A percentile compares a stretch with the other conserved stretches of the same genome.
Conservation (phyloP, 1,140 invertebrate genomes). For the Drosophila pandora region DNA sequence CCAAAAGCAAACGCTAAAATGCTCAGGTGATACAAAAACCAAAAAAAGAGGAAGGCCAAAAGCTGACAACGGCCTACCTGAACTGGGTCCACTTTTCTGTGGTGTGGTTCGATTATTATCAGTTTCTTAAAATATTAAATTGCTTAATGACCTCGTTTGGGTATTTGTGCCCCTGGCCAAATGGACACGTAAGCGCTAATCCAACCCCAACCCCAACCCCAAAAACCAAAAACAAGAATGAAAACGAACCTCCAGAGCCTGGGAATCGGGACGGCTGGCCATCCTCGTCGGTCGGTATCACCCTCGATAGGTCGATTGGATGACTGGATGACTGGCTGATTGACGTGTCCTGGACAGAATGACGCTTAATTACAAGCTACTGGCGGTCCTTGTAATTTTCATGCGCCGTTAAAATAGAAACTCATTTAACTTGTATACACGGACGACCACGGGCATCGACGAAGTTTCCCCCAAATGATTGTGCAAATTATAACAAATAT, state of each 20-base stretch:
- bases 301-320: constrained; percentile 25
- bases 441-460: constrained; percentile 22
- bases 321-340: constrained; percentile 34
- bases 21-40: constrained; percentile 16
- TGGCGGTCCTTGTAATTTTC: constrained; percentile 66
- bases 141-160: constrained; percentile 78
- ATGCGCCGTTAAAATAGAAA: constrained; percentile 58
- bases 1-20: constrained; percentile 21
- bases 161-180: constrained; percentile 46
- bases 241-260: constrained; percentile 25
- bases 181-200: constrained; percentile 68
- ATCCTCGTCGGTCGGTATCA: constrained; percentile 6
- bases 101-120: constrained; percentile 75
- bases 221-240: background rate
- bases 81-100: constrained; percentile 6
- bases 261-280: constrained; percentile 61
- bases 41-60: constrained; percentile 27
- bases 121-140: constrained; percentile 81
- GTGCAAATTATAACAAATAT: constrained; percentile 61
- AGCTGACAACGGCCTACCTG: constrained; percentile 49
- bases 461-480: constrained; percentile 50
- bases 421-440: constrained; percentile 54
- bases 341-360: constrained; percentile 65
- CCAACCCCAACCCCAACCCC: constrained; percentile 18
- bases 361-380: constrained; percentile 67